phyloP scores from a whole-genome alignment of 2,888 invertebrate genomes.

The Cosmorhoe ocellata region DNA sequence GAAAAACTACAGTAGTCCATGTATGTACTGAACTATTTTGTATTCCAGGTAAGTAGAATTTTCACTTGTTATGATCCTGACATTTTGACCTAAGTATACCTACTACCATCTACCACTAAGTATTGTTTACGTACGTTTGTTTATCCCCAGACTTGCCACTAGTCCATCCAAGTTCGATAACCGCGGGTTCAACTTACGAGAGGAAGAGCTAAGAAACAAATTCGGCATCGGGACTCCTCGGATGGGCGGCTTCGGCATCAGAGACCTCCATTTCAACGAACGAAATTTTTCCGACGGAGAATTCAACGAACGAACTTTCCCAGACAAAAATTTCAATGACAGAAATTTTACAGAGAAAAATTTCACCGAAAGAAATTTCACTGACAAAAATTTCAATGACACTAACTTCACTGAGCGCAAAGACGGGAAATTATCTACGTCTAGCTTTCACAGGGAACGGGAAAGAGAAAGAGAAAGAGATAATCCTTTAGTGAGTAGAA shows the following conservation, averaged over 20 bases:
- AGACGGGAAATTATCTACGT: slow-evolving; percentile 74
- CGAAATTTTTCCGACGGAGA: slow-evolving; percentile 70
- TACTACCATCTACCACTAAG: too few species aligned
- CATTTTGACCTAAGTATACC: too few species aligned
- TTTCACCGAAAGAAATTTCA: slow-evolving; percentile 52
- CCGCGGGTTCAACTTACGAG: slow-evolving; percentile 69
- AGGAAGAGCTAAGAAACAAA: slow-evolving; percentile 70
- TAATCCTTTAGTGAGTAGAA: slow-evolving; percentile 74
- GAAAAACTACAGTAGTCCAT: too few species aligned
- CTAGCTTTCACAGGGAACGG: slow-evolving; percentile 70
- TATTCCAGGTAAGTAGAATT: too few species aligned
- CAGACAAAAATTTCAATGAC: slow-evolving; percentile 64
- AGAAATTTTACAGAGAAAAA: slow-evolving; percentile 58
- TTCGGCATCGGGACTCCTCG: slow-evolving; percentile 73
- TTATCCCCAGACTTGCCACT: slow-evolving; percentile 57
- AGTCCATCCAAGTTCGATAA: slow-evolving; percentile 69
- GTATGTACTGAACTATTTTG: too few species aligned
- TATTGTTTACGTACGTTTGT: too few species aligned
- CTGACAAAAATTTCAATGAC: slow-evolving; percentile 64
- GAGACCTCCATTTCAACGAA: slow-evolving; percentile 72
- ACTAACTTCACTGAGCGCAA: slow-evolving; percentile 61
- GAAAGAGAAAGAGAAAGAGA: slow-evolving; percentile 70
- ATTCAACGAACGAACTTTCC: slow-evolving; percentile 68
- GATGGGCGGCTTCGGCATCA: slow-evolving; percentile 78
- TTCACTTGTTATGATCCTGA: too few species aligned